Evolutionary conservation across 2,888 invertebrate species (phyloP).

Genomic region (Toxonevra muliebris): DNA sequence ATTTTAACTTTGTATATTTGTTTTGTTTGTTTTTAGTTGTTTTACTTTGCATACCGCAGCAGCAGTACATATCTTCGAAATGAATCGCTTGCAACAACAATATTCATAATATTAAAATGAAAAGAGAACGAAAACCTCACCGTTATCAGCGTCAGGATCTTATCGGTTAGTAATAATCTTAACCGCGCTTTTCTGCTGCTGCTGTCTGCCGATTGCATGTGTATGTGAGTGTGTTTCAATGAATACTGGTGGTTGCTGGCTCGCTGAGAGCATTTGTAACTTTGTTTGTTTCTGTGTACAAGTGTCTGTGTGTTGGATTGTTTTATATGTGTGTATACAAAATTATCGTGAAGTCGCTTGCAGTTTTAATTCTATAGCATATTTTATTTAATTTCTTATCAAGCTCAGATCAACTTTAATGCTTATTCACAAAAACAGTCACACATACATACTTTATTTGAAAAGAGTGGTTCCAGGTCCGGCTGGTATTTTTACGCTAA

Average conservation of each 20-base stretch:
- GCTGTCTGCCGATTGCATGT: conserved; percentile 41
- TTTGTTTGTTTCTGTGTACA: conserved; percentile 27
- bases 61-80: too few species aligned
- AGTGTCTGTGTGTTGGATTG: conserved; percentile 31
- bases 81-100: neutral
- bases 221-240: neutral
- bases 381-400: conserved; percentile 38
- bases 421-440: conserved; percentile 50
- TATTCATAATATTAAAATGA: neutral
- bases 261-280: too few species aligned
- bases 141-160: conserved; percentile 42
- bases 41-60: too few species aligned
- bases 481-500: too few species aligned
- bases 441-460: conserved; percentile 19
- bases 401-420: conserved; percentile 39
- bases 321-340: conserved; percentile 1
- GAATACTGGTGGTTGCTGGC: too few species aligned
- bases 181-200: conserved; percentile 33
- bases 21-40: too few species aligned
- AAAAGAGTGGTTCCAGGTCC: too few species aligned
- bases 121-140: conserved; percentile 25
- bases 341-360: conserved; percentile 23
- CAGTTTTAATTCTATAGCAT: conserved; percentile 38
- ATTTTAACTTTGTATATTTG: too few species aligned
- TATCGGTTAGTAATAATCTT: conserved; percentile 40